These are phyloP conservation scores for Amaurobius ferox DNA, from an alignment of 2,888 invertebrate genomes.

Conservation along the genomic window DNA sequence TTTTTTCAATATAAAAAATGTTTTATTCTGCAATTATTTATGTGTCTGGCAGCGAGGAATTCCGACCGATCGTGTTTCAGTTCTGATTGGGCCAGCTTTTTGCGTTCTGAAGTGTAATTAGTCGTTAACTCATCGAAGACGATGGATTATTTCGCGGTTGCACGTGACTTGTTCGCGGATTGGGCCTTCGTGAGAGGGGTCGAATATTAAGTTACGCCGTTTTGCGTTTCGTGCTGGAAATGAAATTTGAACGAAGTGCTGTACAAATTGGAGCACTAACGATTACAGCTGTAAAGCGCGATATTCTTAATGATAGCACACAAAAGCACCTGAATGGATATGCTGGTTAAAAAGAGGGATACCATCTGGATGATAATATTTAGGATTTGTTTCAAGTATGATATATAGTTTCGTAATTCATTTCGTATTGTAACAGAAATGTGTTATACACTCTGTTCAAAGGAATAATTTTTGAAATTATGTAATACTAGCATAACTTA, in stretches of 20 bases:
- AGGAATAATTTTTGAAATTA: too few relatives aligned
- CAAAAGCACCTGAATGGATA: too few relatives aligned
- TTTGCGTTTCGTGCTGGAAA: not conserved
- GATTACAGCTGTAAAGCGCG: not conserved
- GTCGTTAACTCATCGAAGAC: constrained; percentile 67
- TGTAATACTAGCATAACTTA: too few relatives aligned
- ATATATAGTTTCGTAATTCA: too few relatives aligned
- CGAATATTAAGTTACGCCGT: constrained; percentile 6
- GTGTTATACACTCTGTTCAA: too few relatives aligned
- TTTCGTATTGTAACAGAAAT: too few relatives aligned
- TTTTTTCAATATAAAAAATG: constrained; percentile 26
- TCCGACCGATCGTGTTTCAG: constrained; percentile 62
- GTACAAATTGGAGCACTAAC: not conserved
- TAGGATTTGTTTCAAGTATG: too few relatives aligned
- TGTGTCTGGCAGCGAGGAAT: constrained; percentile 34
- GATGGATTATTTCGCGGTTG: constrained; percentile 43
- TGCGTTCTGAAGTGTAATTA: constrained; percentile 66
- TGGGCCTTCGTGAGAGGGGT: constrained; percentile 5
- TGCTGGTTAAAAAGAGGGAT: too few relatives aligned
- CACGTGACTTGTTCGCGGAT: constrained; percentile 55
- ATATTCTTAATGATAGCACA: too few relatives aligned
- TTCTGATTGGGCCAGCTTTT: constrained; percentile 51
- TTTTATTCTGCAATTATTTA: constrained; percentile 27
- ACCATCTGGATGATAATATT: too few relatives aligned
- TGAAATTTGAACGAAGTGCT: not conserved